A percentile compares a stretch with the other conserved stretches of the same genome.
phyloP scores from a whole-genome alignment of 2,888 invertebrate genomes.

The Malacosoma neustria region DNA sequence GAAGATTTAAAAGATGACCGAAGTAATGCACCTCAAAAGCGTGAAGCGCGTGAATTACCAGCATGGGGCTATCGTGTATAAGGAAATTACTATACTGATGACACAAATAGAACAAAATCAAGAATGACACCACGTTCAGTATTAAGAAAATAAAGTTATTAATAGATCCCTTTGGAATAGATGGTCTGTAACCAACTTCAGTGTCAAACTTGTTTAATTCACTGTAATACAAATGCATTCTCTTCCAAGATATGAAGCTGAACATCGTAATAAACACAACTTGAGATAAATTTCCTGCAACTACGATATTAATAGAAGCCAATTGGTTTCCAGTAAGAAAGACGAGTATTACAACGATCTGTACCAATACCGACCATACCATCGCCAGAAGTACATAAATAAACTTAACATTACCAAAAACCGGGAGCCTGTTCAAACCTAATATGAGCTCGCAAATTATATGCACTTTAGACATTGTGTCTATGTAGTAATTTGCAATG shows the following conservation, averaged over 20 bases:
- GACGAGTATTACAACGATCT: conserved; percentile 1
- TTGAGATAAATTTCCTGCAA: conserved; percentile 10
- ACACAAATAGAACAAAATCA: conserved; percentile 13
- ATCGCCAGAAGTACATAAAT: conserved; percentile 16
- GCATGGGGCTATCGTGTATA: conserved; percentile 6
- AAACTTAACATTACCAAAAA: conserved; percentile 18
- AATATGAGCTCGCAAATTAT: conserved; percentile 22
- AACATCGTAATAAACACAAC: conserved; percentile 20
- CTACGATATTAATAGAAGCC: background rate
- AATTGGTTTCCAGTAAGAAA: background rate
- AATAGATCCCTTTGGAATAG: conserved; percentile 21
- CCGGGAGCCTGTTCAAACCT: conserved; percentile 25
- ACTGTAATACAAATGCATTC: conserved; percentile 26
- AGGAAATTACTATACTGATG: conserved; percentile 5
- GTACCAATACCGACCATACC: conserved; percentile 15
- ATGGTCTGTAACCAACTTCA: conserved; percentile 32
- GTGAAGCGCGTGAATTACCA: conserved; percentile 22
- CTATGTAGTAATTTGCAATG: conserved; percentile 22
- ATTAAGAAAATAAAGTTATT: conserved; percentile 21
- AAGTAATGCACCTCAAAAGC: conserved; percentile 33
- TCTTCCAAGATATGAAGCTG: conserved; percentile 23
- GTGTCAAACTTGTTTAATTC: conserved; percentile 34
- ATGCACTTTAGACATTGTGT: conserved; percentile 30
- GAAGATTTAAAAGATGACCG: conserved; percentile 37
- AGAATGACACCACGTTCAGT: conserved; percentile 15